Evolutionary conservation across 2,888 invertebrate genomes (phyloP).

Genomic region (Drosophila silvestris): DNA sequence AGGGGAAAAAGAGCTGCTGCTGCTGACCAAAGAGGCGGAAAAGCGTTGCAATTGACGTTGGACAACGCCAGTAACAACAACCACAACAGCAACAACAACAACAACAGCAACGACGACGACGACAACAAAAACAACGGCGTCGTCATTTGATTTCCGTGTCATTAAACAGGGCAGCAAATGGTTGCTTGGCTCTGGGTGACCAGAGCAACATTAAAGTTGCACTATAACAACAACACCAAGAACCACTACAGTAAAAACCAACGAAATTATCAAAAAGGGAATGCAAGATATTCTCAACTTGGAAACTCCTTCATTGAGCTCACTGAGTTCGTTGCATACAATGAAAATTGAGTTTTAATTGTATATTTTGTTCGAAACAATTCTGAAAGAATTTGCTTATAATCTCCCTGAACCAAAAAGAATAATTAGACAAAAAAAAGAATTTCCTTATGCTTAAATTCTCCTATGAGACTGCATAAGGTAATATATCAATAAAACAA

Average conservation of each 20-base stretch:
- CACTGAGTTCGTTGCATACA: background rate
- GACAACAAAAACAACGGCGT: constrained; percentile 16
- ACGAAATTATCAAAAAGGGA: background rate
- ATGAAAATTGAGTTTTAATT: background rate
- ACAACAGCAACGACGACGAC: constrained; percentile 1
- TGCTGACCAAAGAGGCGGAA: constrained; percentile 61
- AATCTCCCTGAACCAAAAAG: background rate
- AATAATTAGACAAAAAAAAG: background rate
- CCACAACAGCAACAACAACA: constrained; percentile 1
- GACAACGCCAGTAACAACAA: constrained; percentile 10
- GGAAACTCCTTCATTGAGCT: background rate
- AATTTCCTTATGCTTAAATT: background rate
- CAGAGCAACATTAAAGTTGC: constrained; percentile 31
- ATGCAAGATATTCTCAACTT: background rate
- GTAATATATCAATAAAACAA: background rate
- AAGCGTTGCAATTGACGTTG: constrained; percentile 67
- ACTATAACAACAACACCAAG: constrained; percentile 1
- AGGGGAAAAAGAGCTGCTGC: background rate
- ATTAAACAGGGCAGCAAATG: constrained; percentile 64
- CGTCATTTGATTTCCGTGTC: constrained; percentile 73
- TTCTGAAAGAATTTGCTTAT: background rate
- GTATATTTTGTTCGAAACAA: background rate
- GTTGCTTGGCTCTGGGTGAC: constrained; percentile 20
- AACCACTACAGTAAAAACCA: background rate
- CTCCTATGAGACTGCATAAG: background rate